These are phyloP conservation scores for Sarcophilus harrisii DNA, from an alignment of 2,797 vertebrate genomes.

Conservation along the genomic window DNA sequence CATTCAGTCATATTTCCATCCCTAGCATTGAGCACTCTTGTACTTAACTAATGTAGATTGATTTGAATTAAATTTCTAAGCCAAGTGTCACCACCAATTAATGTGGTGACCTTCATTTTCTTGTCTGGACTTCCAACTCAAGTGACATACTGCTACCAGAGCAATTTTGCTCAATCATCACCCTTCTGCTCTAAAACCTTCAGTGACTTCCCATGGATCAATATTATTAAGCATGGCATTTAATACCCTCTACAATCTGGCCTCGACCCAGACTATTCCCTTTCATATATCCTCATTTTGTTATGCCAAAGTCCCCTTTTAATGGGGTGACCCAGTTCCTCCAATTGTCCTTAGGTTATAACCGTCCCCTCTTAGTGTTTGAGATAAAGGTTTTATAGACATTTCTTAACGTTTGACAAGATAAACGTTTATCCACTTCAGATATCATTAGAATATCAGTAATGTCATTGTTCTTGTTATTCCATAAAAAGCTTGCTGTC, in stretches of 20 bases:
- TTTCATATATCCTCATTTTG: not conserved
- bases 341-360: no score
- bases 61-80: not conserved
- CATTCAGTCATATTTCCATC: not conserved
- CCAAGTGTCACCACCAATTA: not conserved
- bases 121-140: not conserved
- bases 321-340: no score
- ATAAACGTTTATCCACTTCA: no score
- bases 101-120: not conserved
- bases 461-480: no score
- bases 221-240: not conserved
- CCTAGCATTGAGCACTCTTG: not conserved
- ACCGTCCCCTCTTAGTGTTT: no score
- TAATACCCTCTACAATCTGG: not conserved
- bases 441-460: no score
- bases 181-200: not conserved
- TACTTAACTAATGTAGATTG: not conserved
- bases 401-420: no score
- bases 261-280: not conserved
- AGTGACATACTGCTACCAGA: not conserved
- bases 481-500: no score
- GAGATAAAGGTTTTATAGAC: no score
- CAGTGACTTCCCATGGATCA: not conserved
- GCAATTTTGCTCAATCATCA: not conserved
- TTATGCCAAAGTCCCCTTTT: no score